Base-by-base conservation (phyloP, 1,140 invertebrate genomes). In the Papilio xuthus region DNA sequence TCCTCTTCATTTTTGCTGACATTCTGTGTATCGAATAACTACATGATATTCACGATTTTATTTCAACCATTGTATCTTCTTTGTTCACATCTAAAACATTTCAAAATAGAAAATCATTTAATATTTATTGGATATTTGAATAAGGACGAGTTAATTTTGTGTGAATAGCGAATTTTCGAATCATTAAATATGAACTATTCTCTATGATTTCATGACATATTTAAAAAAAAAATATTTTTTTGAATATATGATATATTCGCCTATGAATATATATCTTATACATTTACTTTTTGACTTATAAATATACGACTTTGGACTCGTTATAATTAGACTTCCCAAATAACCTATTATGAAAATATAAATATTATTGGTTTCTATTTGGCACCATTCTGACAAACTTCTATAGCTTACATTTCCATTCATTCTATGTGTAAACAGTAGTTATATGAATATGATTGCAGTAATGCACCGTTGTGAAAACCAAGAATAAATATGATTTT, bases 1-100 rank as follows among this genome's bases (percentile, higher is more conserved):
- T 76, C 74, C 74, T 76, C 74, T 76, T 76, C 74, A 60, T 76
- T 76, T 76, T 76, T 76, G 53, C 74, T 76, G 74, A 76, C 53
- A 41, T 60, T 76, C 53, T 60, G 2, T 76, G 32, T 47, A 76
- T 76, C 74, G 44, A 74, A 74, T 74, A 74, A 53, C 71, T 73
- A 73, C 71, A 73, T 73, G 41, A 47, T 32, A 74, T 74, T 56
- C 72, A 15, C 72, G 26, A 32, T 53, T 74, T 50, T 15, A 50
- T 74, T 74, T 53, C 23, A 15, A 53, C 23, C 26, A 28, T 67
- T 67, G 26, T 32, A 67, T 60, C 2, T 23, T 28, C 60, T 67
- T 67, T 67, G 60, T 67, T 67, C 60, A 28, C 4, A 26, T 67
- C 32, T 67, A 67, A 28, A 28, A 67, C 26, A 67, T 32, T 67